These are phyloP conservation scores for Arizona elegans DNA, from an alignment of 2,113 vertebrate species.

Conservation along the genomic window DNA sequence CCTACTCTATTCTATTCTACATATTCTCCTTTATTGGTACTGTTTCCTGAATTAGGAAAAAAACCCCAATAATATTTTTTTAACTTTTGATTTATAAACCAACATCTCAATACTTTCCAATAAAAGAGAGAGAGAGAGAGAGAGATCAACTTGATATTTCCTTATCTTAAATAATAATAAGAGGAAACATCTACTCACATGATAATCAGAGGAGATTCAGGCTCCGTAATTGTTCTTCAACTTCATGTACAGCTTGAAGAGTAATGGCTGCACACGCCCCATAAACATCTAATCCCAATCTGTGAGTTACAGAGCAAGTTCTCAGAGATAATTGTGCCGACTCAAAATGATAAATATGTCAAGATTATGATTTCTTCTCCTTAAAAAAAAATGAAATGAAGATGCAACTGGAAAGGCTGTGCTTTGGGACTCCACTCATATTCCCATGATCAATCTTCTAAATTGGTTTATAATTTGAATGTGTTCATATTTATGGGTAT, in stretches of 20 bases:
- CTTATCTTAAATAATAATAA: constrained; percentile 42
- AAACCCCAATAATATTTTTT: neutral
- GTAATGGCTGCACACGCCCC: constrained; percentile 64
- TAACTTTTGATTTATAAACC: constrained; percentile 26
- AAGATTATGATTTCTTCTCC: constrained; percentile 69
- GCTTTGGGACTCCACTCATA: constrained; percentile 60
- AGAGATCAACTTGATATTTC: constrained; percentile 21
- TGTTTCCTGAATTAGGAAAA: neutral
- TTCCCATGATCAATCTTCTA: constrained; percentile 60
- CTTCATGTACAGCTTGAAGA: constrained; percentile 60
- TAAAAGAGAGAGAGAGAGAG: neutral
- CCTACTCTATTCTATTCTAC: no score
- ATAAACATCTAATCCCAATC: constrained; percentile 69
- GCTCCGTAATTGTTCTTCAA: constrained; percentile 62
- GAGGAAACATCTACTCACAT: constrained; percentile 38
- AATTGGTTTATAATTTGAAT: constrained; percentile 69
- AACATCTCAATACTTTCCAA: neutral
- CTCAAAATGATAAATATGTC: constrained; percentile 72
- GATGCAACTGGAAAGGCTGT: constrained; percentile 60
- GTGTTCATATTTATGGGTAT: constrained; percentile 58
- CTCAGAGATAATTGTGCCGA: constrained; percentile 71
- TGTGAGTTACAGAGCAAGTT: constrained; percentile 64
- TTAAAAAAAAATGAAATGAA: constrained; percentile 63
- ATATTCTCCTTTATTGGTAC: neutral
- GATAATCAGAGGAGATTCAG: constrained; percentile 59